Base-by-base conservation (phyloP, 2,113 vertebrate species). In the Dipodomys ordii region DNA sequence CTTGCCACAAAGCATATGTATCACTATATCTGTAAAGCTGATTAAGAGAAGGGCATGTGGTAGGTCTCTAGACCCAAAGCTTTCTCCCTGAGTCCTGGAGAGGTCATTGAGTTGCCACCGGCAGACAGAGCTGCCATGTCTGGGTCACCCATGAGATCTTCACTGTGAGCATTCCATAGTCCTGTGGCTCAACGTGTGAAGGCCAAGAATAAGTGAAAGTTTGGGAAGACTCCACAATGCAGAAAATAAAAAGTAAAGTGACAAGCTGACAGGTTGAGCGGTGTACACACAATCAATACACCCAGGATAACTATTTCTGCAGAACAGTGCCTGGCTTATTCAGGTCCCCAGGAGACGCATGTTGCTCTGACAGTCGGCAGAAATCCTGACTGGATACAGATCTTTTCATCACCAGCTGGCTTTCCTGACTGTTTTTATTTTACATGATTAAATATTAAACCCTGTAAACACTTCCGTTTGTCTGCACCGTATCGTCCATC, bases 371-470 rank as follows among this genome's bases (percentile, higher is more conserved):
- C 91, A 19, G 12, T 87, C 15, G 1, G 22, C 60, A 0, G 73
- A 93, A 93, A 97, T 78, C 81, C 90, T 13, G 9, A 30, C 82
- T 7, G 0, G 0, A 90, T 93, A 13, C 4, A 22, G 30, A 94
- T 89, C 13, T 82, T 88, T 91, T 91, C 76, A 2, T 77, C 95
- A 74, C 60, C 79, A 84, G 95, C 46, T 94, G 0, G 23, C 95
- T 95, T 46, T 83, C 71, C 69, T 2, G 53, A 91, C 49, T 84
- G 53, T 57, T 92, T 96, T 97, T 98, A 57, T 96, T 97, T 98
- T 97, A 91, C 73, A 28, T 96, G 92, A 98, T 98, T 98, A 98
- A 97, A 98, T 98, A 98, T 97, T 98, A 97, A 98, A 97, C 83
- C 92, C 84, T 64, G 95, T 96, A 98, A 98, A 98, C 97, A 97